Percentiles rank a stretch among this genome's conserved stretches.
phyloP scores from a whole-genome alignment of 2,113 vertebrate species.

The Rhadina sibilatrix region DNA sequence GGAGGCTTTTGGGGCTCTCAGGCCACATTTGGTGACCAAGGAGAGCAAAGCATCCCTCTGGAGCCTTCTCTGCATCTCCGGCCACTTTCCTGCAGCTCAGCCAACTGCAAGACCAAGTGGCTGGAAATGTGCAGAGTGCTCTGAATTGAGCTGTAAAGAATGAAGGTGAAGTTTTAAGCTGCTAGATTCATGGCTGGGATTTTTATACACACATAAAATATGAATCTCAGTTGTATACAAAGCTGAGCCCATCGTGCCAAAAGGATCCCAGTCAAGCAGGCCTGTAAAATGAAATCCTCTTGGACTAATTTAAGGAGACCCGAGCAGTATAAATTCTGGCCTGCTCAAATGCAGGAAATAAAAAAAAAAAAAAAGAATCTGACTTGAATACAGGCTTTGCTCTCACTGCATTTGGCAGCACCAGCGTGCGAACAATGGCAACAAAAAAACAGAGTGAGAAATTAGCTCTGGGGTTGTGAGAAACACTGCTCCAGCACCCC shows the following conservation, averaged over 20 bases:
- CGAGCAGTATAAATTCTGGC: constrained; percentile 74
- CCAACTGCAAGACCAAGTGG: constrained; percentile 37
- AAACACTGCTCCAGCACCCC: background rate
- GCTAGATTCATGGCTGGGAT: constrained; percentile 75
- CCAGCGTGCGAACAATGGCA: background rate
- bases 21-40: background rate
- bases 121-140: constrained; percentile 49
- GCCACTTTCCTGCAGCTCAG: constrained; percentile 41
- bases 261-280: constrained; percentile 79
- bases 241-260: constrained; percentile 75
- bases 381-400: constrained; percentile 45
- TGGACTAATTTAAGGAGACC: constrained; percentile 79
- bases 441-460: constrained; percentile 2
- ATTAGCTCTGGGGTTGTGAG: constrained; percentile 8
- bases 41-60: background rate
- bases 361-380: constrained; percentile 53
- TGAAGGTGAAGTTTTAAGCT: constrained; percentile 72
- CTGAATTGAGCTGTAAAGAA: constrained; percentile 74
- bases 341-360: constrained; percentile 70
- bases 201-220: constrained; percentile 80
- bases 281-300: constrained; percentile 81
- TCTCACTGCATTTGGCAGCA: background rate
- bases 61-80: constrained; percentile 5
- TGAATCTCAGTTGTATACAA: constrained; percentile 79
- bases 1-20: background rate